Conservation (phyloP, 2,113 vertebrate genomes). For the Cyprinodon brontotheroides region DNA sequence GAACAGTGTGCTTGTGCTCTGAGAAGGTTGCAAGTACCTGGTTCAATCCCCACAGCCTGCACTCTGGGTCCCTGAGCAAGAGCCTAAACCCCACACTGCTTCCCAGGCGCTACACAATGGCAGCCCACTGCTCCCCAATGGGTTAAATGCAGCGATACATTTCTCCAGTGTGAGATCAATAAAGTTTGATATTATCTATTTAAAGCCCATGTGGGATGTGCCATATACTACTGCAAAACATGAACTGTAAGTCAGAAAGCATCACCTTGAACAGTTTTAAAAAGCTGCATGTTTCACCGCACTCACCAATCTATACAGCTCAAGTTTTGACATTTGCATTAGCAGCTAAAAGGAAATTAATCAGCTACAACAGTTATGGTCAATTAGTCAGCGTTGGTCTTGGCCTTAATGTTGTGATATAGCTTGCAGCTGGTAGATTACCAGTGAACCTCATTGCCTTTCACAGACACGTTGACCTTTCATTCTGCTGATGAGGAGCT, state of each 20-base stretch:
- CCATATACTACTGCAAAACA: not conserved
- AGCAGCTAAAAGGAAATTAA: conserved; percentile 3
- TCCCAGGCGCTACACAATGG: no score
- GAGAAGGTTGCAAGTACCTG: no score
- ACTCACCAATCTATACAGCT: not conserved
- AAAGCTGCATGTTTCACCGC: not conserved
- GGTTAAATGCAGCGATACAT: no score
- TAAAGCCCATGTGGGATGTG: not conserved
- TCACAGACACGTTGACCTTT: conserved; percentile 74
- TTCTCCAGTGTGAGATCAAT: no score
- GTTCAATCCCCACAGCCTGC: no score
- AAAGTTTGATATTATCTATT: not conserved
- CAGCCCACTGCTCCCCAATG: no score
- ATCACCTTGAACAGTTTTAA: fast-evolving
- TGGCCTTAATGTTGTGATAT: not conserved
- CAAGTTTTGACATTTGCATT: conserved; percentile 19
- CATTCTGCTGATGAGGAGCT: conserved; percentile 76
- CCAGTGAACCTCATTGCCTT: conserved; percentile 52
- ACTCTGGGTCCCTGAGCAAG: no score
- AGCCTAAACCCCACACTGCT: no score
- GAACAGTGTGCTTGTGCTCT: no score
- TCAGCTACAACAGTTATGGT: not conserved
- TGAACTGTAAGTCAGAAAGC: not conserved
- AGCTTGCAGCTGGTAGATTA: conserved; percentile 1
- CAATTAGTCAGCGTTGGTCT: conserved; percentile 4